phyloP scores from a whole-genome alignment of 2,797 vertebrate genomes.

The Vireo griseus region DNA sequence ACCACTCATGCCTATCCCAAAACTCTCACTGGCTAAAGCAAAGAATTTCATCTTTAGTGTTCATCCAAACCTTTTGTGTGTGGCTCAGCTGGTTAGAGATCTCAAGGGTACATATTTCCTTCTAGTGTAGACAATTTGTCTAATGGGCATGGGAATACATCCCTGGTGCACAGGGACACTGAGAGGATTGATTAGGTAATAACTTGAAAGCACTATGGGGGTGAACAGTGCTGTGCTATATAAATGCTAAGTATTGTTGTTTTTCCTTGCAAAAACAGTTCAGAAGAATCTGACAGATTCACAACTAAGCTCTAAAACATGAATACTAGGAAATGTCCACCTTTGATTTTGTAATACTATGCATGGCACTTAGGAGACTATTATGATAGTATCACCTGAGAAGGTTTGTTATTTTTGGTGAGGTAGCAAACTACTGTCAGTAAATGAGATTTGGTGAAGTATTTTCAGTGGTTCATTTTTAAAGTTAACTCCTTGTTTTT shows the following conservation, averaged over 20 bases:
- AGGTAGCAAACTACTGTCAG: background rate
- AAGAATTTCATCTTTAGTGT: background rate
- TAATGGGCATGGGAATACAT: background rate
- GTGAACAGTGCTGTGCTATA: background rate
- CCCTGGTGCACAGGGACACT: background rate
- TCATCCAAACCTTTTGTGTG: background rate
- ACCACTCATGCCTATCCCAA: background rate
- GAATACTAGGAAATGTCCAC: background rate
- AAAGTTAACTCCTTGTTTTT: background rate
- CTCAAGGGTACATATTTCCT: background rate
- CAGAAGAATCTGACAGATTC: background rate
- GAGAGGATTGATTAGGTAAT: slow-evolving; percentile 31
- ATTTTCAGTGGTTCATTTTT: background rate
- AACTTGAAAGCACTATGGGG: background rate
- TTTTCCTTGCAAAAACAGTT: slow-evolving; percentile 4
- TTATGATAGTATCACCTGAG: background rate
- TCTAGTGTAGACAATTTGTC: background rate
- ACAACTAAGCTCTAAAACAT: background rate
- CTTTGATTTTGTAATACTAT: background rate
- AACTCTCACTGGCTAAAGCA: background rate
- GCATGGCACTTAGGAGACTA: background rate
- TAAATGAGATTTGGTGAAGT: background rate
- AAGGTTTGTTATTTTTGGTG: background rate
- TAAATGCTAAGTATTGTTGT: slow-evolving; percentile 31
- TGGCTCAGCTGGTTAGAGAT: background rate